Base-by-base conservation (phyloP, 2,113 vertebrate species). In the Notechis scutatus region DNA sequence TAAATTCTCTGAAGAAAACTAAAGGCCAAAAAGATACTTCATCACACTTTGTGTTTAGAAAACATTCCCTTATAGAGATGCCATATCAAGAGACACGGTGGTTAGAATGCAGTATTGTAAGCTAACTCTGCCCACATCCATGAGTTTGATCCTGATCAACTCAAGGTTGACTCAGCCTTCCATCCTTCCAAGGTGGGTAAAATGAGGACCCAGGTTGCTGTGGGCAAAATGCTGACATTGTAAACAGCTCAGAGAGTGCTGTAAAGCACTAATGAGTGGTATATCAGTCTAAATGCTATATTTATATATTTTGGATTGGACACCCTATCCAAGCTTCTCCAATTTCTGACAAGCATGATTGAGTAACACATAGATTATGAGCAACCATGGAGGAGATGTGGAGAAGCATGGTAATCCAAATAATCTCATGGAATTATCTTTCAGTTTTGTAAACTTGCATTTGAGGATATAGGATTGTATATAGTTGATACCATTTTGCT, bases 41-140 rank as follows among this genome's bases (percentile, higher is more conserved):
- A 45, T 96, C 97, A 97, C 97, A 97, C 91, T 95, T 93, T 94
- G 95, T 96, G 96, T 95, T 94, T 95, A 93, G 95, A 95, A 96
- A 94, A 96, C 97, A 97, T 97, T 96, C 94, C 95, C 97, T 97
- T 96, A 94, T 29, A 47, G 10, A 59, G 29, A 92, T n/a, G 1
- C 11, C 45, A 5, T 12, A 69, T 69, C 61, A 69, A 29, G 29
- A n/a, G 61, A 4, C 1, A 0, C 61, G n/a, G 11, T 64, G 26
- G 29, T 64, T 64, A n/a, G 29, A 69, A 64, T 29, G 26, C 10
- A 64, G 0, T 14, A 2, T 64, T 64, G 26, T 11, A 64, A 11
- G 12, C 8, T 59, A 26, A 59, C 7, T 59, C 8, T 59, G 7
- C 57, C 57, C 23, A 59, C 57, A 9, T 23, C 23, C 12, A n/a